Evolutionary conservation across 2,797 vertebrate species (phyloP).

Genomic region (Anguilla obscura): DNA sequence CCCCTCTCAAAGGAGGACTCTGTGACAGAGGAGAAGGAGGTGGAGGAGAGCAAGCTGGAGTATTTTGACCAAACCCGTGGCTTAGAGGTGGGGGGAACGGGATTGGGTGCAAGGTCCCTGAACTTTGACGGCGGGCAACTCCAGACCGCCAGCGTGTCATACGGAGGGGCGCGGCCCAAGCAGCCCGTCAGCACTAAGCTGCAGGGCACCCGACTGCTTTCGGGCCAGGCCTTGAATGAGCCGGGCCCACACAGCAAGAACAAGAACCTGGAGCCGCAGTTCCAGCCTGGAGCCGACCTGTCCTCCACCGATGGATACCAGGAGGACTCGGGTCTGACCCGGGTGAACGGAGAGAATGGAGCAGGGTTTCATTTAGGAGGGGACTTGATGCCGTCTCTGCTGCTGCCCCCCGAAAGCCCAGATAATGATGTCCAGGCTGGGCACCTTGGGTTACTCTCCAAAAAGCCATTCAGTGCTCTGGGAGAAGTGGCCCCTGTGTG

Average conservation of each 20-base stretch:
- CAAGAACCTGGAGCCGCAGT: slow-evolving; percentile 81
- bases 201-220: slow-evolving; percentile 88
- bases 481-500: slow-evolving; percentile 95
- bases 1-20: slow-evolving; percentile 96
- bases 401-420: slow-evolving; percentile 77
- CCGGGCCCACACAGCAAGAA: slow-evolving; percentile 80
- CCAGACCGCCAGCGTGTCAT: slow-evolving; percentile 87
- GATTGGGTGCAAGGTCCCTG: slow-evolving; percentile 40
- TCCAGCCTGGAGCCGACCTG: slow-evolving; percentile 41
- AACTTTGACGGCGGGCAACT: slow-evolving; percentile 79
- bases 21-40: slow-evolving; percentile 96
- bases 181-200: slow-evolving; percentile 92
- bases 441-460: slow-evolving; percentile 79
- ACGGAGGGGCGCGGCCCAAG: slow-evolving; percentile 93
- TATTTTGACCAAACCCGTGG: slow-evolving; percentile 76
- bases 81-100: slow-evolving; percentile 63
- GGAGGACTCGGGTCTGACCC: slow-evolving; percentile 42
- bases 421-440: slow-evolving; percentile 95
- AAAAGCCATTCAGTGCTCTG: slow-evolving; percentile 81
- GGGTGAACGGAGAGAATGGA: slow-evolving; percentile 58
- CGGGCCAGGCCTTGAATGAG: slow-evolving; percentile 85
- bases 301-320: slow-evolving; percentile 7
- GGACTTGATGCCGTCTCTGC: slow-evolving; percentile 34
- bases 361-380: slow-evolving; percentile 31
- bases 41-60: slow-evolving; percentile 97